Conservation (phyloP, 23 tunicate genomes). For the Trididemnum clinides region DNA sequence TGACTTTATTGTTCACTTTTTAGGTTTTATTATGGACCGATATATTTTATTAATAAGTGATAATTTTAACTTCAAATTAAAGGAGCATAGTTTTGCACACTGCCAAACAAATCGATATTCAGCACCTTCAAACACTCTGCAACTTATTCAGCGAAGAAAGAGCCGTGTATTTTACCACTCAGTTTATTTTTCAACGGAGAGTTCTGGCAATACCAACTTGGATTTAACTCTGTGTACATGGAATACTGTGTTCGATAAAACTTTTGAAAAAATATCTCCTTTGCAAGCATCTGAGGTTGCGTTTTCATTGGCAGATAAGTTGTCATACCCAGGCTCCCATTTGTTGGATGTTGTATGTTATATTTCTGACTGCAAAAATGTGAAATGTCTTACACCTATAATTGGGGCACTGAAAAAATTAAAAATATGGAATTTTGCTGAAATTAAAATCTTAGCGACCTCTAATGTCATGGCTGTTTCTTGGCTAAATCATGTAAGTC, state of each 20-base stretch:
- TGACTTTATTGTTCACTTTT: too few relatives aligned
- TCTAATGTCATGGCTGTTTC: neutral
- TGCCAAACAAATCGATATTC: neutral
- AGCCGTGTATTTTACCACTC: neutral
- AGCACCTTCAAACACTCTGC: neutral
- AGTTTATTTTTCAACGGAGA: neutral
- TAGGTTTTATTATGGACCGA: neutral
- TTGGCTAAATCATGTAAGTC: neutral
- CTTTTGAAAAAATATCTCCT: neutral
- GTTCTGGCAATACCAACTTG: neutral
- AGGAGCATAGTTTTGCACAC: too few relatives aligned
- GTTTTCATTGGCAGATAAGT: conserved; percentile 3
- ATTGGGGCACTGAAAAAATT: conserved; percentile 63
- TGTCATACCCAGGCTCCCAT: conserved; percentile 39
- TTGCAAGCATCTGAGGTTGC: conserved; percentile 1
- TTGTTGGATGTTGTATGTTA: conserved; percentile 22
- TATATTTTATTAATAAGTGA: conserved; percentile 1
- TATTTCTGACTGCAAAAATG: neutral
- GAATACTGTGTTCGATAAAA: neutral
- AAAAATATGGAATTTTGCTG: conserved; percentile 61
- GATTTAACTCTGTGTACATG: neutral
- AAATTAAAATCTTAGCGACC: neutral
- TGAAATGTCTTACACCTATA: conserved; percentile 5
- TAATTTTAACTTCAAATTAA: neutral
- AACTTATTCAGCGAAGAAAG: neutral